A percentile compares a stretch with the other conserved stretches of the same genome.
Conservation (phyloP, 2,797 vertebrate species). For the Phrynocephalus vlangalii region DNA sequence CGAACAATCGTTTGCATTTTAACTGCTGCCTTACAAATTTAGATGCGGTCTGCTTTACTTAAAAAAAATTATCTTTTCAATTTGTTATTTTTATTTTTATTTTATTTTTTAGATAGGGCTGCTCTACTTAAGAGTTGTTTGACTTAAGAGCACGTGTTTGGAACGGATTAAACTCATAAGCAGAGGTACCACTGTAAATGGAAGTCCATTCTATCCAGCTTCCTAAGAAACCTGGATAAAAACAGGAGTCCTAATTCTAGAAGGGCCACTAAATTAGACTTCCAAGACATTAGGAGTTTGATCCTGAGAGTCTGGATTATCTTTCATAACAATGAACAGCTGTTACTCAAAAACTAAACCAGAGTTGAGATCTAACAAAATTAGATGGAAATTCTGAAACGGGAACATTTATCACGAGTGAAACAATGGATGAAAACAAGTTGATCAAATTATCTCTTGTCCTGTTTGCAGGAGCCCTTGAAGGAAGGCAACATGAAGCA, state of each 20-base stretch:
- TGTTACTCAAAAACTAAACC: not conserved
- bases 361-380: not conserved
- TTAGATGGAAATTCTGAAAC: not conserved
- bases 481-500: conserved; percentile 43
- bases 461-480: not conserved
- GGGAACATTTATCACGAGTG: not conserved
- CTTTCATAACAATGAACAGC: not conserved
- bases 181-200: no score
- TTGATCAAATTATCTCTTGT: conserved; percentile 23
- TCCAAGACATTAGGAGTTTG: not conserved
- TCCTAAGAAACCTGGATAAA: not conserved
- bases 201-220: not conserved
- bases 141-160: no score
- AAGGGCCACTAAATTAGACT: not conserved
- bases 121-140: no score
- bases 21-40: no score
- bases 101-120: no score
- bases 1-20: no score
- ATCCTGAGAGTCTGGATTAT: not conserved
- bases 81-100: no score
- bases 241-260: not conserved
- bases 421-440: conserved; percentile 16
- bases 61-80: no score
- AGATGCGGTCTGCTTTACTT: no score
- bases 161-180: no score